These are phyloP conservation scores for Junonia oenone DNA, from an alignment of 2,888 invertebrate species.

Conservation along the genomic window DNA sequence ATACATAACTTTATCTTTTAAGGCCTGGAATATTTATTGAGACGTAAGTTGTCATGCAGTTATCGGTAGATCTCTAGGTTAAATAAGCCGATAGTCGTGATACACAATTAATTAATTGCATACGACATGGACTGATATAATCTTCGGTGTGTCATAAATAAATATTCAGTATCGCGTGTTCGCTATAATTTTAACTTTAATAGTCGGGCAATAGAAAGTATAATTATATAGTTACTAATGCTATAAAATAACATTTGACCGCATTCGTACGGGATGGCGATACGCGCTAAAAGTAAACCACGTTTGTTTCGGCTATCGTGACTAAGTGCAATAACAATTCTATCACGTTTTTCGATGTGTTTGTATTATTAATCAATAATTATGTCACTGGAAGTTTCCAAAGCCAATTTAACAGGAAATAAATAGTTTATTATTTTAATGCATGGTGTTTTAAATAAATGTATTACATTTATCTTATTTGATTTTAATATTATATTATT, in stretches of 20 bases:
- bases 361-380: conserved; percentile 14
- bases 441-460: background rate
- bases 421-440: background rate
- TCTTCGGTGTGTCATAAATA: conserved; percentile 25
- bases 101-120: conserved; percentile 15
- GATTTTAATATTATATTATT: no score
- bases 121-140: conserved; percentile 17
- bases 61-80: background rate
- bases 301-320: conserved; percentile 58
- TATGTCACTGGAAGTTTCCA: conserved; percentile 20
- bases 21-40: background rate
- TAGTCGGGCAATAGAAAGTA: conserved; percentile 47
- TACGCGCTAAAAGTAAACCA: conserved; percentile 39
- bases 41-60: background rate
- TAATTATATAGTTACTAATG: conserved; percentile 47
- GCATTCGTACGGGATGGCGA: conserved; percentile 44
- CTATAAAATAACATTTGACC: conserved; percentile 47
- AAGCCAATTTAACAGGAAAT: conserved; percentile 7
- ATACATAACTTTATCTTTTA: background rate
- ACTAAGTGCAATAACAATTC: conserved; percentile 54
- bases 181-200: conserved; percentile 38
- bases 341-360: conserved; percentile 52
- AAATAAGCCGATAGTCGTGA: background rate
- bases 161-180: conserved; percentile 27
- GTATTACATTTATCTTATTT: background rate